These are phyloP conservation scores for Meteorus colon DNA, from an alignment of 2,888 invertebrate species.

Conservation along the genomic window DNA sequence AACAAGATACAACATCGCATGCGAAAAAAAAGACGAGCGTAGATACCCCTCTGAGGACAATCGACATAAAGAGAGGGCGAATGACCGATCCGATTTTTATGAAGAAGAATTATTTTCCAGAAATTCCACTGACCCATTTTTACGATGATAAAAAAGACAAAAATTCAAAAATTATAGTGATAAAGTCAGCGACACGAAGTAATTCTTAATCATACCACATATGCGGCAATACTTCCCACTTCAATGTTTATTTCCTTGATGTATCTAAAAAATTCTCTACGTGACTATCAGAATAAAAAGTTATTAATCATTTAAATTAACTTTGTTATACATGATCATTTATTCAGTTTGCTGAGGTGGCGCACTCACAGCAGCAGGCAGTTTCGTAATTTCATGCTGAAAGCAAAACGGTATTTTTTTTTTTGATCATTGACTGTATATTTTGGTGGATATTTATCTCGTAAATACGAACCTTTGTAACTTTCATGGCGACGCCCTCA, in stretches of 20 bases:
- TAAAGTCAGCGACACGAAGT: conserved; percentile 50
- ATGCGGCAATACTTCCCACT: neutral
- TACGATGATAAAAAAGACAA: conserved; percentile 48
- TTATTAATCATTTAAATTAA: neutral
- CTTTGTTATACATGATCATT: neutral
- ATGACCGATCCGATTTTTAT: conserved; percentile 58
- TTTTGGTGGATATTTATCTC: neutral
- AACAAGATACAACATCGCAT: neutral
- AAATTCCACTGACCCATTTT: conserved; percentile 48
- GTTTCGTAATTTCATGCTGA: conserved; percentile 34
- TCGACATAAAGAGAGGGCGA: conserved; percentile 57
- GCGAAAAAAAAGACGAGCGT: conserved; percentile 17
- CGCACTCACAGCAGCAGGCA: conserved; percentile 56
- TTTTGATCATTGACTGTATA: conserved; percentile 15
- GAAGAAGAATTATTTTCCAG: conserved; percentile 61
- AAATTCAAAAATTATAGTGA: conserved; percentile 57
- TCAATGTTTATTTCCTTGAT: conserved; percentile 13
- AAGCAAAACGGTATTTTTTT: conserved; percentile 18
- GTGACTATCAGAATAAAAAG: conserved; percentile 15
- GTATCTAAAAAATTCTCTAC: neutral
- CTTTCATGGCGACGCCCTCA: conserved; percentile 96
- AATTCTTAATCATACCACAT: neutral
- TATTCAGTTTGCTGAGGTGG: conserved; percentile 21
- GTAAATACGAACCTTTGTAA: conserved; percentile 79
- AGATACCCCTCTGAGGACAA: conserved; percentile 63